phyloP scores from a whole-genome alignment of 1,140 invertebrate genomes.

The Carcinoscorpius rotundicauda region DNA sequence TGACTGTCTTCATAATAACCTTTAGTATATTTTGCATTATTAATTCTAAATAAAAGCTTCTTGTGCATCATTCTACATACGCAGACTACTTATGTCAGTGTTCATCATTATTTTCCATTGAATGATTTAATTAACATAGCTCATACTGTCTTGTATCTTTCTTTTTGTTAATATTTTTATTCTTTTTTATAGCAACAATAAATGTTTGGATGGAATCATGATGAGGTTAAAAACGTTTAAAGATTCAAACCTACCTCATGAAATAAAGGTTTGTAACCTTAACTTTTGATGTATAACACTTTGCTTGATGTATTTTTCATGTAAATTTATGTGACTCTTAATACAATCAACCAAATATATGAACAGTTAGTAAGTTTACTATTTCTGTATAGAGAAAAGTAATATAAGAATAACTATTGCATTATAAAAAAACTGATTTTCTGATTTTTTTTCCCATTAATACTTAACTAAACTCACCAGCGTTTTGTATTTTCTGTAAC shows the following conservation, averaged over 20 bases:
- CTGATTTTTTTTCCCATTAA: not conserved
- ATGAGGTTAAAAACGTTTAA: slow-evolving; percentile 55
- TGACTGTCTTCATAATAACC: slow-evolving; percentile 1
- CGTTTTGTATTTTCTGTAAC: too few relatives aligned
- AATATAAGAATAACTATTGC: not conserved
- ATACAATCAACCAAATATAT: not conserved
- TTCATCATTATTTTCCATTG: too few relatives aligned
- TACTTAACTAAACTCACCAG: too few relatives aligned
- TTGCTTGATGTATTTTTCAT: not conserved
- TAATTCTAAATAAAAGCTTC: slow-evolving; percentile 5
- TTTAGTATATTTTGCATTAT: not conserved
- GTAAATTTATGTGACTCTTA: slow-evolving; percentile 6
- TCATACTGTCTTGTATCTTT: too few relatives aligned
- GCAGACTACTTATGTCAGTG: too few relatives aligned
- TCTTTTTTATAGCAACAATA: slow-evolving; percentile 42
- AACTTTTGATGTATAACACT: not conserved
- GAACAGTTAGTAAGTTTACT: not conserved
- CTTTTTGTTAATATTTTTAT: not conserved
- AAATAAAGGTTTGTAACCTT: slow-evolving; percentile 46
- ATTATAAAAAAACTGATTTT: not conserved
- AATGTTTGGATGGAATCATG: slow-evolving; percentile 57
- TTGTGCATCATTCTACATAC: too few relatives aligned
- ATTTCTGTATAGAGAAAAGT: not conserved
- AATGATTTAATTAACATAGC: too few relatives aligned
- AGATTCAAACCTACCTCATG: slow-evolving; percentile 43